Conservation (phyloP, 2,113 vertebrate genomes). For the Melanerpes aurifrons region DNA sequence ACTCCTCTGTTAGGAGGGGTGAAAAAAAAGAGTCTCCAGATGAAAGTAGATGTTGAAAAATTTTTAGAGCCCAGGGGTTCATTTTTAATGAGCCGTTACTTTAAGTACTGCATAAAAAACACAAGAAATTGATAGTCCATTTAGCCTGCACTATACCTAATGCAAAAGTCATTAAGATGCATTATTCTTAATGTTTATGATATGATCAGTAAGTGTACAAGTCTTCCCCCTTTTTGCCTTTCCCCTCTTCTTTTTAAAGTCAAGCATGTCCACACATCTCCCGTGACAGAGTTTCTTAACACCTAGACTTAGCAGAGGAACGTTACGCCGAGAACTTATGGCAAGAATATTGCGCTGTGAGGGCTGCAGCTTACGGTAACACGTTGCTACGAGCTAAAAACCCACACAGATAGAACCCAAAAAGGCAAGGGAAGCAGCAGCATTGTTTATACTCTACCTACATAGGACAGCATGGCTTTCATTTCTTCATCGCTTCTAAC, state of each 20-base stretch:
- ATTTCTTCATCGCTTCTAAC: slow-evolving; percentile 98
- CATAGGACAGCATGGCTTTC: slow-evolving; percentile 98
- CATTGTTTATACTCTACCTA: slow-evolving; percentile 75
- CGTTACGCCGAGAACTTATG: too few species aligned
- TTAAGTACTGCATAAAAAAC: slow-evolving; percentile 99
- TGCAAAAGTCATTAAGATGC: slow-evolving; percentile 96
- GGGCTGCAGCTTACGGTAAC: neutral
- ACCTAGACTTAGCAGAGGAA: neutral
- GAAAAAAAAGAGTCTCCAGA: slow-evolving; percentile 85
- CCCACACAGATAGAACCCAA: neutral
- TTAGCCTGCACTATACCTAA: slow-evolving; percentile 94
- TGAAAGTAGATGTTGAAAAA: slow-evolving; percentile 89
- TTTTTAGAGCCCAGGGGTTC: slow-evolving; percentile 91
- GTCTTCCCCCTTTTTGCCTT: slow-evolving; percentile 16
- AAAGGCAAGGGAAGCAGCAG: fast-evolving
- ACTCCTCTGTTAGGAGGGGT: slow-evolving; percentile 87
- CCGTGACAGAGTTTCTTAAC: neutral
- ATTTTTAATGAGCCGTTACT: slow-evolving; percentile 99
- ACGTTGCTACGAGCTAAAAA: neutral
- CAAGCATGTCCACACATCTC: slow-evolving; percentile 29
- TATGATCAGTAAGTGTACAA: slow-evolving; percentile 92
- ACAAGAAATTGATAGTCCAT: slow-evolving; percentile 99
- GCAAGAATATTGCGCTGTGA: neutral
- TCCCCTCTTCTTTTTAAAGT: slow-evolving; percentile 8
- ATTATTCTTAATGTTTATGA: slow-evolving; percentile 96